Evolutionary conservation across 2,797 vertebrate genomes (phyloP), one percentile per base, ranked within the genome.

Genomic region (Delichon dasypus): DNA sequence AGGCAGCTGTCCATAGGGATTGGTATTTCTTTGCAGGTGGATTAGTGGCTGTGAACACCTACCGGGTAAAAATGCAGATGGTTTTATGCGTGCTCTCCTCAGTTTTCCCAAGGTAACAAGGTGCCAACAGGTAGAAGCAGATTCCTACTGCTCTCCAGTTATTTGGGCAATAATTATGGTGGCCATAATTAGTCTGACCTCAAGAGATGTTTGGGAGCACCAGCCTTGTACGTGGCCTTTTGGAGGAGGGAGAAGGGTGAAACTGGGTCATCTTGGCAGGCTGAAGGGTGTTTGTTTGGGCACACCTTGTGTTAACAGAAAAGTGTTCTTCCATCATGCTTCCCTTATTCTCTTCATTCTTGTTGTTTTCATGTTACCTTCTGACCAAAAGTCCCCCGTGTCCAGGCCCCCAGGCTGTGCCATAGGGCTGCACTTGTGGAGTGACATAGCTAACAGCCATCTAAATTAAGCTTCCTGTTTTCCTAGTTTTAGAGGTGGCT

Each of bases 71-170:
- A 87, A 61, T 25, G 13, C 62, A 75, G 38, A 6, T 84, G 22
- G 10, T 57, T 53, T 36, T 55, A 2, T 50, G 10, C 0, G 1
- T 87, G 45, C 47, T 91, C 5, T 15, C 45, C n/a, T 67, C 57
- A 45, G 14, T 73, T 78, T 91, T 91, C 36, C 21, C n/a, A 75
- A 51, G 92, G 38, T 82, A 44, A 58, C 44, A 45, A 66, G 62
- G 62, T 58, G 50, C 67, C 36, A 70, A 55, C 47, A 40, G 57
- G 36, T 64, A 70, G 94, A 86, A 73, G 77, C 76, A 87, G 90
- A 91, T 60, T 94, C 45, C 17, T 89, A 12, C 78, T 85, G 82
- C 76, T 91, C 71, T 94, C 36, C 47, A 13, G 34, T 92, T 87
- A 77, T 54, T 92, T 65, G 84, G 88, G 55, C 75, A 61, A 6